A percentile compares a stretch with the other conserved stretches of the same genome.
phyloP scores from a whole-genome alignment of 2,888 invertebrate species.

The Epicampocera succincta region DNA sequence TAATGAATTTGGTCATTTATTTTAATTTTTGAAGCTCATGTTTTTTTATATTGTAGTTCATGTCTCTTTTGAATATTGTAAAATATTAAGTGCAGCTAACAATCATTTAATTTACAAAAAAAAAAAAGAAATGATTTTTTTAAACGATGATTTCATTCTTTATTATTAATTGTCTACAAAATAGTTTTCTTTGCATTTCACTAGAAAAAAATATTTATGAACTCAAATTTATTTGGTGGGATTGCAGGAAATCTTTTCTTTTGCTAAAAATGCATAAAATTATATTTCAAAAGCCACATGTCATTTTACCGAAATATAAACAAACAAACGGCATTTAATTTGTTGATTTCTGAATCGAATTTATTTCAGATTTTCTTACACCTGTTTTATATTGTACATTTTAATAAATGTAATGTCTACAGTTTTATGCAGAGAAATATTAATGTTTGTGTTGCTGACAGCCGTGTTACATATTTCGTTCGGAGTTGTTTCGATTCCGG shows the following conservation, averaged over 20 bases:
- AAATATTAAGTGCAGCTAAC: constrained; percentile 27
- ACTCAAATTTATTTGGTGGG: constrained; percentile 17
- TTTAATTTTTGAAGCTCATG: constrained; percentile 15
- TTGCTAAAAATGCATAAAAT: background rate
- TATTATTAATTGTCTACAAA: constrained; percentile 56
- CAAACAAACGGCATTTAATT: constrained; percentile 14
- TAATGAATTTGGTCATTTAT: constrained; percentile 44
- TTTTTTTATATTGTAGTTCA: constrained; percentile 2
- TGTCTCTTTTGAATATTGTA: constrained; percentile 19
- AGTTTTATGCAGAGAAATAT: too few relatives aligned
- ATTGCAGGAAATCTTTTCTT: constrained; percentile 9
- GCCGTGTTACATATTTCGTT: too few relatives aligned
- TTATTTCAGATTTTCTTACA: constrained; percentile 1
- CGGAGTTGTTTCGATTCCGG: too few relatives aligned
- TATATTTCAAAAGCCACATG: background rate
- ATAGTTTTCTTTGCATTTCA: constrained; percentile 22
- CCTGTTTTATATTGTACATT: background rate
- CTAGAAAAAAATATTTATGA: background rate
- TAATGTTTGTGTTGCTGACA: too few relatives aligned
- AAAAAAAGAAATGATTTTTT: background rate
- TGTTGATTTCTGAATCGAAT: constrained; percentile 17
- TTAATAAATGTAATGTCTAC: too few relatives aligned
- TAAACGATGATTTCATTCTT: constrained; percentile 57
- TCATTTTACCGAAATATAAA: background rate
- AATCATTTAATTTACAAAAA: constrained; percentile 19